These are phyloP conservation scores for Promerops cafer DNA, from an alignment of 2,113 vertebrate genomes.

Conservation along the genomic window DNA sequence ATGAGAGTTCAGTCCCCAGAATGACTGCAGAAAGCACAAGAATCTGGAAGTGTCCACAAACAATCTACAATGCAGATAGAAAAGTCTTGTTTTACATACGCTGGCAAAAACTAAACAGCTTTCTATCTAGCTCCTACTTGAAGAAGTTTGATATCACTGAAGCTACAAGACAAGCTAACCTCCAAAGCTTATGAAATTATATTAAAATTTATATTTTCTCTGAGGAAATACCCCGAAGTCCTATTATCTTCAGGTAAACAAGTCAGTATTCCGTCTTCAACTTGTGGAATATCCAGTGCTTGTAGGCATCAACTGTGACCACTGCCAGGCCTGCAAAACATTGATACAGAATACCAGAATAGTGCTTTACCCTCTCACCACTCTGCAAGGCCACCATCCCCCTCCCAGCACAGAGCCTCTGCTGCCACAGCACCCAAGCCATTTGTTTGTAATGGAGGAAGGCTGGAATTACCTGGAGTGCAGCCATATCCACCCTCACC, in stretches of 20 bases:
- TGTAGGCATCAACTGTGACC: conserved; percentile 67
- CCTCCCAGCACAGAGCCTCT: conserved; percentile 49
- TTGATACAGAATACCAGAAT: conserved; percentile 57
- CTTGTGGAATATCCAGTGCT: conserved; percentile 68
- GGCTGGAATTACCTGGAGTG: neutral
- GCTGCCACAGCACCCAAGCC: neutral
- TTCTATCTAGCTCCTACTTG: conserved; percentile 64
- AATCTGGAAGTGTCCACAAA: conserved; percentile 66
- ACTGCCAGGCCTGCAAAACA: conserved; percentile 67
- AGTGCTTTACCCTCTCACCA: conserved; percentile 27
- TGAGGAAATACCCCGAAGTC: conserved; percentile 67
- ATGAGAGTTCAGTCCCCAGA: conserved; percentile 60
- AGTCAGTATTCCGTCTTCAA: conserved; percentile 68
- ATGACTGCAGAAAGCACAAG: conserved; percentile 64
- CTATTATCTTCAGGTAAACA: conserved; percentile 68
- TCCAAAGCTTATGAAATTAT: conserved; percentile 67
- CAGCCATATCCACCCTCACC: neutral
- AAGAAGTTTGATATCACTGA: conserved; percentile 66
- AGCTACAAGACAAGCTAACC: conserved; percentile 66
- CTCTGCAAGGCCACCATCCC: neutral
- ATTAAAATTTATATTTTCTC: conserved; percentile 70
- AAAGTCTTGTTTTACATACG: conserved; percentile 63
- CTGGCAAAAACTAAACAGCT: conserved; percentile 67
- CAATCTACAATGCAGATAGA: conserved; percentile 66
- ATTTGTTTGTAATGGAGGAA: neutral